Evolutionary conservation across 2,113 vertebrate species (phyloP), one percentile per base, ranked within the genome.

Genomic region (Odontophorus gujanensis): DNA sequence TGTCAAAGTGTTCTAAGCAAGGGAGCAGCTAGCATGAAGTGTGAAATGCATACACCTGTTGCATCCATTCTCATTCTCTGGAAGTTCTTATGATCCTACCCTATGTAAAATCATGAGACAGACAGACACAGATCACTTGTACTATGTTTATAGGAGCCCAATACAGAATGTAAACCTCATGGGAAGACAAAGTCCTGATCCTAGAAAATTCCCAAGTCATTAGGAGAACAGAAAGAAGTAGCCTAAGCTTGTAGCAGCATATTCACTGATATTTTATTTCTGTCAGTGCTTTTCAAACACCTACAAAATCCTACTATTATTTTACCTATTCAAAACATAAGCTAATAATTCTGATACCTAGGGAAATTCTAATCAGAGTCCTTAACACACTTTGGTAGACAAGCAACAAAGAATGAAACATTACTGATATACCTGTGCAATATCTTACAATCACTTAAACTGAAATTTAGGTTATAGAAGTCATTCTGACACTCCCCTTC

Each of bases 191-290:
- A 47, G 55, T 63, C 17, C 42, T 18, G 12, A 3, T 48, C 11
- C n/a, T 16, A 36, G 3, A 38, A 45, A 58, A 71, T 5, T 58
- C 8, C 0, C 19, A 68, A 76, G 4, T 34, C 45, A 47, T 34
- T 7, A 92, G 14, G 7, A 38, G 30, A 51, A 38, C 12, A 57
- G 28, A 26, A 81, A 4, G 20, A 73, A 63, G 11, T 13, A 40
- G 2, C 4, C 0, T 3, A 38, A 36, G 15, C 40, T 36, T 20
- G 28, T 42, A 6, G 18, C 1, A 13, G 7, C 8, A 32, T 65
- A 81, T 24, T 18, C 22, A 43, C 0, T 43, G 9, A 61, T 55
- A 2, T 36, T 36, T 32, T 59, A n/a, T 8, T 36, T 89, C 40
- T 2, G 30, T 11, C 16, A 71, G 3, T 5, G 72, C 81, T 81